Evolutionary conservation across 2,113 vertebrate genomes (phyloP).

Genomic region (Spheniscus mendiculus): DNA sequence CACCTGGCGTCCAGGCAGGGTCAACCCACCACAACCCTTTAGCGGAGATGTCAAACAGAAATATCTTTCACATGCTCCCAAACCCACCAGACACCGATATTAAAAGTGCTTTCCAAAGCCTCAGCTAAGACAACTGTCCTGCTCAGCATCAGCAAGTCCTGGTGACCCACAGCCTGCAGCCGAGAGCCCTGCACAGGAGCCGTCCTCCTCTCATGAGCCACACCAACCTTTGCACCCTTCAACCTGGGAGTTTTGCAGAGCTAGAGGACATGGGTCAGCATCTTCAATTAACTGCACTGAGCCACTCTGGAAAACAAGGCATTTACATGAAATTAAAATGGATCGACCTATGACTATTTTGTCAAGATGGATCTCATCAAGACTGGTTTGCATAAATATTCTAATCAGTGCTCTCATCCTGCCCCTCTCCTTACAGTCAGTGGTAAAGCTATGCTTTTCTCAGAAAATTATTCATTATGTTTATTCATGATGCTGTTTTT

Average conservation of each 20-base stretch:
- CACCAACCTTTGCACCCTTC: background rate
- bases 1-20: no score
- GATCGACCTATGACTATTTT: background rate
- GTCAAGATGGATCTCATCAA: background rate
- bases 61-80: no score
- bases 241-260: background rate
- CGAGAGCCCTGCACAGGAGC: background rate
- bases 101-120: background rate
- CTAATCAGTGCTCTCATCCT: background rate
- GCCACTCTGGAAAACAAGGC: background rate
- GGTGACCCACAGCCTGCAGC: accelerated
- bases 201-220: accelerated
- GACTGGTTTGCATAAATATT: background rate
- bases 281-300: background rate
- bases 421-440: background rate
- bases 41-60: background rate
- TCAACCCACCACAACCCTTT: no score
- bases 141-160: background rate
- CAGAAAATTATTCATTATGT: background rate
- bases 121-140: background rate
- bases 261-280: background rate
- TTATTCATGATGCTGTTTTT: background rate
- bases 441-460: background rate
- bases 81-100: background rate
- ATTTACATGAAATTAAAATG: background rate